A percentile compares a stretch with the other conserved stretches of the same genome.
Evolutionary conservation across 2,113 vertebrate genomes (phyloP).

Genomic region (Cinclus cinclus): DNA sequence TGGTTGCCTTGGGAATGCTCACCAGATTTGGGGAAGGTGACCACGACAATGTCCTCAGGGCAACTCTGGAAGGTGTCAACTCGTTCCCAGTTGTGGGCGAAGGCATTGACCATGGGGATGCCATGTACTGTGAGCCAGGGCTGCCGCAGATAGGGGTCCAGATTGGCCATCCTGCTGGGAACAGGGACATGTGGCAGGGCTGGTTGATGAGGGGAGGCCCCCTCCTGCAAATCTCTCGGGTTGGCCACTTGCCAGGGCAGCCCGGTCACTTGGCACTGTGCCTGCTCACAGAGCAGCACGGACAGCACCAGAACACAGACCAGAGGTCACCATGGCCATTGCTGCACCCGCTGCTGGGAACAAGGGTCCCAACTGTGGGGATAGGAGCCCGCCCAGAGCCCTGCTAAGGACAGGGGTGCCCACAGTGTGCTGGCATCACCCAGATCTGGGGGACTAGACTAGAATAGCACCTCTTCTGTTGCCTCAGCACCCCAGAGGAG

Average conservation of each 20-base stretch:
- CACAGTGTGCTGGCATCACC: neutral
- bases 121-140: slow-evolving; percentile 25
- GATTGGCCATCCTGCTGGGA: neutral
- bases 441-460: neutral
- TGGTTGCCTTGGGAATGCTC: neutral
- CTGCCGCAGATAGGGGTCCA: neutral
- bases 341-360: neutral
- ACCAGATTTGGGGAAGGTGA: slow-evolving; percentile 77
- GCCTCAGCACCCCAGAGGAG: neutral
- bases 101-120: slow-evolving; percentile 55
- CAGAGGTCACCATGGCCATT: fast-evolving
- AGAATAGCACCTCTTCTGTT: neutral
- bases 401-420: neutral
- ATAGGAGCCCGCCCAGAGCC: neutral
- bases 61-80: slow-evolving; percentile 52
- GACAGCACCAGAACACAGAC: neutral
- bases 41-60: slow-evolving; percentile 69
- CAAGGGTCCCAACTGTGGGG: fast-evolving
- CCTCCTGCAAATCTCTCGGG: neutral
- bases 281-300: neutral
- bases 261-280: neutral
- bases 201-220: fast-evolving
- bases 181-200: fast-evolving
- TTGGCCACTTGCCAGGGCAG: neutral
- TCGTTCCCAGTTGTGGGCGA: slow-evolving; percentile 53